phyloP scores from a whole-genome alignment of 2,113 vertebrate species.

The Anhinga rufa region DNA sequence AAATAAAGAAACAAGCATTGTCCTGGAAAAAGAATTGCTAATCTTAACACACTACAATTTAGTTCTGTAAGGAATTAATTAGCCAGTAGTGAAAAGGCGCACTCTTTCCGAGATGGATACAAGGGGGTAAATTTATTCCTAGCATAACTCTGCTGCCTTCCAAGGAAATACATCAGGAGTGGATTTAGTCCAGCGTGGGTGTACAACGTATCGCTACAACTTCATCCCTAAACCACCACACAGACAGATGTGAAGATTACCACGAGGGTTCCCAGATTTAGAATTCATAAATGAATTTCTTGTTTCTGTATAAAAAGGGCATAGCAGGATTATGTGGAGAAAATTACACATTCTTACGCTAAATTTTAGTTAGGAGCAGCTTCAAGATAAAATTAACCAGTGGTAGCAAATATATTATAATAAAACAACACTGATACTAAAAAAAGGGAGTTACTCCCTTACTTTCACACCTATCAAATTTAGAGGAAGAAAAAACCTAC shows the following conservation, averaged over 20 bases:
- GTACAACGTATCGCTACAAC: neutral
- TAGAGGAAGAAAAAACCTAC: constrained; percentile 13
- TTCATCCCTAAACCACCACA: neutral
- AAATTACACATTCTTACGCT: neutral
- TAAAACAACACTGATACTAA: neutral
- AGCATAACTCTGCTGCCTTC: neutral
- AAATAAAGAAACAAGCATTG: neutral
- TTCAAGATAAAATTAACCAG: constrained; percentile 15
- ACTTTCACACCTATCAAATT: constrained; percentile 42
- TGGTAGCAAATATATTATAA: neutral
- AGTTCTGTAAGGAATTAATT: neutral
- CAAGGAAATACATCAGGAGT: neutral
- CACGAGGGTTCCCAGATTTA: neutral
- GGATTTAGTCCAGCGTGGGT: neutral
- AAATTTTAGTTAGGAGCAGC: neutral
- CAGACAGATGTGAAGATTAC: constrained; percentile 45
- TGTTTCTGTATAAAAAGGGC: neutral
- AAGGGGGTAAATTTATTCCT: neutral
- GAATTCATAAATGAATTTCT: constrained; percentile 23
- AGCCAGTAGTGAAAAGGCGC: neutral
- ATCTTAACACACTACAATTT: neutral
- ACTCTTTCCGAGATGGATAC: neutral
- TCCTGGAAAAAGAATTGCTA: neutral
- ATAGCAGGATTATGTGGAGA: constrained; percentile 1
- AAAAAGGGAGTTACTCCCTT: neutral